Conservation (phyloP, 1,140 invertebrate genomes). For the Bombus affinis region DNA sequence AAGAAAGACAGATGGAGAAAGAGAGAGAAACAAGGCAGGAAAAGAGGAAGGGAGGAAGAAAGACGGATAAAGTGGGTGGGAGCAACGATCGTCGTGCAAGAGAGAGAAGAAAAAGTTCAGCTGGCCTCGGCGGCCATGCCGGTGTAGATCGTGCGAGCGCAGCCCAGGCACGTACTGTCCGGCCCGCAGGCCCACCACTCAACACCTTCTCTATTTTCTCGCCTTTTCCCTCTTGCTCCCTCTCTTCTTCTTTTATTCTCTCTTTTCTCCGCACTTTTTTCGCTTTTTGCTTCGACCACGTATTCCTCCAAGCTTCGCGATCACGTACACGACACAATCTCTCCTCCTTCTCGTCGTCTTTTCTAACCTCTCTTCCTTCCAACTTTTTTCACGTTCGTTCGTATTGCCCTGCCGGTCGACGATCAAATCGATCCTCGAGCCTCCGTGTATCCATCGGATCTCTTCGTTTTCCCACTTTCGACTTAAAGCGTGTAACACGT, state of each 20-base stretch:
- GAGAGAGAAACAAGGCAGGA: slow-evolving; percentile 28
- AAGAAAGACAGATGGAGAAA: not conserved
- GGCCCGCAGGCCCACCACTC: slow-evolving; percentile 39
- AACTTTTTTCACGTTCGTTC: slow-evolving; percentile 37
- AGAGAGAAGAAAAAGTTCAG: slow-evolving; percentile 70
- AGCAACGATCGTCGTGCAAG: slow-evolving; percentile 39
- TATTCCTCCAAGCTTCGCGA: slow-evolving; percentile 2
- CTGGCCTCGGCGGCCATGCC: slow-evolving; percentile 80
- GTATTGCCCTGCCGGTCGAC: slow-evolving; percentile 22
- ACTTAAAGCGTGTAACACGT: not conserved
- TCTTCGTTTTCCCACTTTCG: not conserved
- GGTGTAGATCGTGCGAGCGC: slow-evolving; percentile 71
- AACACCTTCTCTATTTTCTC: slow-evolving; percentile 26
- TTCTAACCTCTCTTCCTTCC: slow-evolving; percentile 30
- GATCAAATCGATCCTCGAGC: not conserved
- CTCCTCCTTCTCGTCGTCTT: slow-evolving; percentile 2
- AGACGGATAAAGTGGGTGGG: slow-evolving; percentile 41
- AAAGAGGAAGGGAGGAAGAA: slow-evolving; percentile 30
- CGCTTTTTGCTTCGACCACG: slow-evolving; percentile 15
- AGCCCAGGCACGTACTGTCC: slow-evolving; percentile 71
- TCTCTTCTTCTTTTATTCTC: slow-evolving; percentile 22
- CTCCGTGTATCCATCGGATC: slow-evolving; percentile 26
- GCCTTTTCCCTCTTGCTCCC: slow-evolving; percentile 15
- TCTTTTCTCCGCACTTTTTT: slow-evolving; percentile 27
- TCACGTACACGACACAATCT: slow-evolving; percentile 28